Evolutionary conservation across 2,113 vertebrate genomes (phyloP).

Genomic region (Rhabdomys dilectus): DNA sequence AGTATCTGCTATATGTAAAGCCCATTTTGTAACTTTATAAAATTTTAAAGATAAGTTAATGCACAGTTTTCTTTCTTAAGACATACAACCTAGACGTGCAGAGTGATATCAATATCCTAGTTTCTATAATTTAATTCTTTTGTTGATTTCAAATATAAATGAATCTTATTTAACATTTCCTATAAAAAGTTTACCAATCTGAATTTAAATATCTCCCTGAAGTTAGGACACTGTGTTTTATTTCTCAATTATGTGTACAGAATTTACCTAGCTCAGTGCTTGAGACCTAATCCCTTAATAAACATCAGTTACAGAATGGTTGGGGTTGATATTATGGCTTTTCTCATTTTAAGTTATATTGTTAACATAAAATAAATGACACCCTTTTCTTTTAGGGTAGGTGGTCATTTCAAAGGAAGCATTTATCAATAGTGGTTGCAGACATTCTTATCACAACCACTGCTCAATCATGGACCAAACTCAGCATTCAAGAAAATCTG

Average conservation of each 20-base stretch:
- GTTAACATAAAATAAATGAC: constrained; percentile 41
- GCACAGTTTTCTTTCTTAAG: neutral
- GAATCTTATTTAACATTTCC: neutral
- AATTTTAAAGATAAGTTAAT: neutral
- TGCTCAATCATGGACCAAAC: constrained; percentile 46
- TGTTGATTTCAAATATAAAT: neutral
- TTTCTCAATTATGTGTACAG: neutral
- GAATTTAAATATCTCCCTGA: neutral
- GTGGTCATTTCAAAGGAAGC: constrained; percentile 39
- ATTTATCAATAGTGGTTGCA: constrained; percentile 53
- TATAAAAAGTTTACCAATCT: neutral
- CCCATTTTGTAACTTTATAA: neutral
- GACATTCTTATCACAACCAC: neutral
- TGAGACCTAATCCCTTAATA: neutral
- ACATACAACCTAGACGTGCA: neutral
- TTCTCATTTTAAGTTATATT: constrained; percentile 18
- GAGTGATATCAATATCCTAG: neutral
- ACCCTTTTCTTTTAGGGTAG: constrained; percentile 56
- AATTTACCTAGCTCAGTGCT: neutral
- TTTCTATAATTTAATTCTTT: neutral
- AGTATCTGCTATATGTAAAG: neutral
- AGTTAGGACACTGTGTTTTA: neutral
- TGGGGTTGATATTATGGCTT: neutral
- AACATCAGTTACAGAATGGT: neutral
- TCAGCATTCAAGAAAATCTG: constrained; percentile 61